Conservation (phyloP, 2,888 invertebrate species). For the Nebria brevicollis region DNA sequence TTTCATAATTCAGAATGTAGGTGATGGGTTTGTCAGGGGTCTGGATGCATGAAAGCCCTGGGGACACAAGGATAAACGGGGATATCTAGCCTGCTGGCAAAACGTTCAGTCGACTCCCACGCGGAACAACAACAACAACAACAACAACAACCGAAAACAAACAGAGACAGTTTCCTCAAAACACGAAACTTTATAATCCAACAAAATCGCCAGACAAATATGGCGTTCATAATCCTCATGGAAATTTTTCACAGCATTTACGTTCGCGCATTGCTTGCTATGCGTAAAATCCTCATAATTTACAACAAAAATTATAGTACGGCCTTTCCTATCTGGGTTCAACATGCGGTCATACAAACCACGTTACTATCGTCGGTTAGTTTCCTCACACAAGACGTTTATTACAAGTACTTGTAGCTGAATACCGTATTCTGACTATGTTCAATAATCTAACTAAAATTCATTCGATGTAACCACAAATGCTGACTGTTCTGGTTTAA, state of each 20-base stretch:
- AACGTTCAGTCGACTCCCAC: background rate
- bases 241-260: conserved; percentile 42
- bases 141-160: conserved; percentile 21
- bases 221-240: conserved; percentile 37
- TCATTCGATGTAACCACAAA: too few species aligned
- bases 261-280: conserved; percentile 27
- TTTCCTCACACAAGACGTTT: background rate
- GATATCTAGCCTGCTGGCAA: background rate
- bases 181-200: conserved; percentile 42
- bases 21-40: background rate
- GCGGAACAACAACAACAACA: background rate
- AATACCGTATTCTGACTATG: background rate
- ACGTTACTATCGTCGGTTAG: background rate
- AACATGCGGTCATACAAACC: background rate
- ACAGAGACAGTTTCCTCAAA: conserved; percentile 37
- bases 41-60: background rate
- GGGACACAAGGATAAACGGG: background rate
- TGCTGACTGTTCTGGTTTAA: too few species aligned
- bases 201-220: conserved; percentile 39
- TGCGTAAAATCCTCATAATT: conserved; percentile 38
- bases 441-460: too few species aligned
- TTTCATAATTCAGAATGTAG: background rate
- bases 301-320: conserved; percentile 4
- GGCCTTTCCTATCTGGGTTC: background rate
- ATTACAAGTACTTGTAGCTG: background rate